Percentiles rank a stretch among this genome's conserved stretches.
These are phyloP conservation scores for Euproctis similis DNA, from an alignment of 2,888 invertebrate genomes.

Conservation along the genomic window DNA sequence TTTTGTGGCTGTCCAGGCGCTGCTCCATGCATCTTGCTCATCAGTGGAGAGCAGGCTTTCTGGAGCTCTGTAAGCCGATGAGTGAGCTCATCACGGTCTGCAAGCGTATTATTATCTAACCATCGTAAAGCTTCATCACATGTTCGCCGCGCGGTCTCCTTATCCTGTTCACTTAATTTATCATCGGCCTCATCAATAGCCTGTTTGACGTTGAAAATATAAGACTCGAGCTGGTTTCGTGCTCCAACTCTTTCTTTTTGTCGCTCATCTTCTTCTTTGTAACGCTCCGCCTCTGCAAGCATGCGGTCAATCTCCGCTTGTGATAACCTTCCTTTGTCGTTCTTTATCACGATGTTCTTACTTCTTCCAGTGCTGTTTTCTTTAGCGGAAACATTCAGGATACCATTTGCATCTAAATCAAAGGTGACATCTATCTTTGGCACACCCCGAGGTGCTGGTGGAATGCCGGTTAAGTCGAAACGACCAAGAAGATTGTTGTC, in stretches of 20 bases:
- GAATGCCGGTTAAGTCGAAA: constrained; percentile 81
- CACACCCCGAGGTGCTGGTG: constrained; percentile 81
- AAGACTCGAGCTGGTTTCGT: constrained; percentile 83
- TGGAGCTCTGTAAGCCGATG: constrained; percentile 77
- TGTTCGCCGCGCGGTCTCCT: constrained; percentile 55
- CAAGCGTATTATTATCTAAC: constrained; percentile 81
- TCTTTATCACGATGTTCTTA: constrained; percentile 87
- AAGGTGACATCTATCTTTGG: constrained; percentile 83
- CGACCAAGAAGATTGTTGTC: constrained; percentile 83
- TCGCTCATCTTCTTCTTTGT: constrained; percentile 82
- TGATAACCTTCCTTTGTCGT: constrained; percentile 86
- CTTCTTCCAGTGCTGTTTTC: constrained; percentile 80
- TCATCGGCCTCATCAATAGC: constrained; percentile 77
- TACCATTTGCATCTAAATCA: constrained; percentile 86
- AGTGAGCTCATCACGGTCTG: constrained; percentile 79
- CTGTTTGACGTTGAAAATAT: constrained; percentile 82
- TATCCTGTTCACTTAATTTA: constrained; percentile 79
- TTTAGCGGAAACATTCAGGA: constrained; percentile 88
- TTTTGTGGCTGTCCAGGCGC: constrained; percentile 6
- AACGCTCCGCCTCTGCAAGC: constrained; percentile 83
- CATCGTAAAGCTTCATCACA: constrained; percentile 80
- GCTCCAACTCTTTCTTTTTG: constrained; percentile 81
- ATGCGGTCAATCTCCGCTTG: constrained; percentile 89
- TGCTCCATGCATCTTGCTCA: constrained; percentile 76
- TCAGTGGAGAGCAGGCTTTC: constrained; percentile 72